These are phyloP conservation scores for Theropithecus gelada DNA, from an alignment of 2,113 vertebrate species.

Conservation along the genomic window DNA sequence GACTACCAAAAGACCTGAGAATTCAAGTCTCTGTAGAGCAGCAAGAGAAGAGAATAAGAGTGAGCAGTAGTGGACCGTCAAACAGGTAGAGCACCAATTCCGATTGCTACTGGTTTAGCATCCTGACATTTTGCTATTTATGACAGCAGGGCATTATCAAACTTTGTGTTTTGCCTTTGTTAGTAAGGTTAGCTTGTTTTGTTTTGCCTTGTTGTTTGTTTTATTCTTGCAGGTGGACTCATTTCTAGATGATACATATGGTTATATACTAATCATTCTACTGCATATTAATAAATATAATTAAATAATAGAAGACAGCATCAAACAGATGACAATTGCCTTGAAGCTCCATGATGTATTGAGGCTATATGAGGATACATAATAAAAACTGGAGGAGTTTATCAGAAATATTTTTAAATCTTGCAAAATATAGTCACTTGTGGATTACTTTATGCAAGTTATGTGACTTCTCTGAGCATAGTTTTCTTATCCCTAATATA, in stretches of 20 bases:
- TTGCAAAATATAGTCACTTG: neutral
- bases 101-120: conserved; percentile 88
- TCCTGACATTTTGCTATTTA: conserved; percentile 89
- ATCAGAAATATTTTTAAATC: neutral
- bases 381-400: neutral
- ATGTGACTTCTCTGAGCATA: neutral
- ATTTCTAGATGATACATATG: neutral
- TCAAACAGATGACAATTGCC: neutral
- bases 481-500: neutral
- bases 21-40: conserved; percentile 88
- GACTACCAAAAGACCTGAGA: conserved; percentile 90
- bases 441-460: neutral
- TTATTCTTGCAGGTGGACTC: neutral
- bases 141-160: conserved; percentile 55
- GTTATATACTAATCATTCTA: neutral
- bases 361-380: neutral
- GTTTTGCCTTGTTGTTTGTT: neutral
- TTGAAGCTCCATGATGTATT: neutral
- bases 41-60: conserved; percentile 89
- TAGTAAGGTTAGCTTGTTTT: neutral
- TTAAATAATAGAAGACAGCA: neutral
- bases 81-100: conserved; percentile 85
- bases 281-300: neutral
- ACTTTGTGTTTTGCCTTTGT: neutral
- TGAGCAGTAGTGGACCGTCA: conserved; percentile 90